These are phyloP conservation scores for Hydropsyche tenuis DNA, from an alignment of 1,140 invertebrate species.

Conservation along the genomic window DNA sequence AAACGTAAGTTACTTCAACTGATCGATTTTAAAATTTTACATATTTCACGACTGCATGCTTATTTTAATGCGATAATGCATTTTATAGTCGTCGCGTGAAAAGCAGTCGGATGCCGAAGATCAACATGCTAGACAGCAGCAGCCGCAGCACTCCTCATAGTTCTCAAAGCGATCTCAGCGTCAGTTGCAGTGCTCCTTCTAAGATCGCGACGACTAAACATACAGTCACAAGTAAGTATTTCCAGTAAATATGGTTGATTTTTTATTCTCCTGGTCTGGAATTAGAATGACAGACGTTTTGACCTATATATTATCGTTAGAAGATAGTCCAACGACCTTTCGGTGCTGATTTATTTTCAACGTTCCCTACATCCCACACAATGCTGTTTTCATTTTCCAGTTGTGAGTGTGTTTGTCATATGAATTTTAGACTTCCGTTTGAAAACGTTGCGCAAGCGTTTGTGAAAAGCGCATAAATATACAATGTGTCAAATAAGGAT, in stretches of 20 bases:
- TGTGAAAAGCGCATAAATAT: too few species aligned
- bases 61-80: not conserved
- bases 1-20: conserved; percentile 54
- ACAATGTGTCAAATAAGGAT: not conserved
- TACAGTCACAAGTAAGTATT: conserved; percentile 51
- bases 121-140: conserved; percentile 57
- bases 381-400: conserved; percentile 19
- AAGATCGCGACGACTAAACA: conserved; percentile 54
- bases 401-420: not conserved
- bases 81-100: conserved; percentile 58
- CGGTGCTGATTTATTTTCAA: conserved; percentile 18
- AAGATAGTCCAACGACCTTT: conserved; percentile 18
- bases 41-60: too few species aligned
- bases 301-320: conserved; percentile 12
- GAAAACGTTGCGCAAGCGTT: not conserved
- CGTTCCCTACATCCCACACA: conserved; percentile 2
- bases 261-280: not conserved
- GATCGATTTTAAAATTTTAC: too few species aligned
- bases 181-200: conserved; percentile 52
- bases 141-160: conserved; percentile 62
- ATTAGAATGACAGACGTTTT: conserved; percentile 4
- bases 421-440: conserved; percentile 2
- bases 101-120: conserved; percentile 60
- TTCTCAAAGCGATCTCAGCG: conserved; percentile 61
- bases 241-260: not conserved